Base-by-base conservation (phyloP, 2,797 vertebrate genomes). In the Sorex maritimensis region DNA sequence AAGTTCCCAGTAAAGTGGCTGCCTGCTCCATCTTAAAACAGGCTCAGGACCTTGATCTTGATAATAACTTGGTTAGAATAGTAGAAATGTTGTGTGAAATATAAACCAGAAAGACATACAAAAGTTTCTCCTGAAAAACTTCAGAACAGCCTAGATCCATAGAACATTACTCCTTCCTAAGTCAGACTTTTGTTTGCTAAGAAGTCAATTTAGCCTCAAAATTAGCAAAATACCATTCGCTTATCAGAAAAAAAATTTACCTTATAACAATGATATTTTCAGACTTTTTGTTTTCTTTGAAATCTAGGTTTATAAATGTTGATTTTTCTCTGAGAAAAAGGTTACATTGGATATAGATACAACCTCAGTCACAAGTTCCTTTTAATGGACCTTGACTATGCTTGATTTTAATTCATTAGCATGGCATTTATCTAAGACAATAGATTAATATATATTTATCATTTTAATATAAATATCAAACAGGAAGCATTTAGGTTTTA, bases 241-340 rank as follows among this genome's bases (percentile, higher is more conserved):
- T 72, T 75, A 85, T 44, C 41, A 81, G 26, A 92, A 88, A 69
- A 82, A 46, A 69, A 82, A 46, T 24, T 91, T 12, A 55, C 38
- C 24, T 93, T 80, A 73, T 67, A 21, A 71, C 4, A 74, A 82
- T 10, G 79, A 93, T 87, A 87, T 89, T 77, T 80, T 1, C 5
- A 86, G 13, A 41, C 11, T 46, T 52, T 79, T 82, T 82, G 38
- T 67, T 23, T 23, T 23, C 28, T 67, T 21, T 21, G 58, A 19
- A 61, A 61, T 61, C 6, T 61, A 15, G 17, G 15, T 61, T 61
- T 61, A 19, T 12, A 73, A 87, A 46, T 49, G 30, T 0, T 26
- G 34, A 61, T 19, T 21, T 61, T 61, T 61, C 21, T 61, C 58
- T 61, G 58, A 61, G 58, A 7, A 61, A 21, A 61, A 61, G 17